Conservation (phyloP, 2,113 vertebrate genomes). For the Microcebus tavaratra region DNA sequence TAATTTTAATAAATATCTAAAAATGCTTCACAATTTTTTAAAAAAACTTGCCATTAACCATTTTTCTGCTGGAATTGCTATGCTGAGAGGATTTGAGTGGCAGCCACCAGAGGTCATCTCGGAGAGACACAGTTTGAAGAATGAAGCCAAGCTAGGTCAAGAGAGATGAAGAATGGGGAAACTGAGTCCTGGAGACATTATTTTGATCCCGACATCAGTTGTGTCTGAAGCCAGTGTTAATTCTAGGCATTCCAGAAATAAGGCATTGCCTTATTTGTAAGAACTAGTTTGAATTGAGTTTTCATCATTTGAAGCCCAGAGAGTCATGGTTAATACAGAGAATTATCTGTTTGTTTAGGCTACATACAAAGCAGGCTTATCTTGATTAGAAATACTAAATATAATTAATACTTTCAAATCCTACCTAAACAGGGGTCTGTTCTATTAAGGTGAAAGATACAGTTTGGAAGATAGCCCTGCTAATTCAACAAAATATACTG, state of each 20-base stretch:
- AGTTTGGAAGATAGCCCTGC: not conserved
- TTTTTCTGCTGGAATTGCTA: not conserved
- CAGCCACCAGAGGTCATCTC: not conserved
- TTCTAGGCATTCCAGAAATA: not conserved
- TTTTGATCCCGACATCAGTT: not conserved
- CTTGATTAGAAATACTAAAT: not conserved
- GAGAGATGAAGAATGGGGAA: not conserved
- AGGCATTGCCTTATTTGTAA: not conserved
- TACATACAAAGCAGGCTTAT: not conserved
- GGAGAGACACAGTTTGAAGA: not conserved
- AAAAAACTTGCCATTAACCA: not conserved
- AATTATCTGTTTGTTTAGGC: not conserved
- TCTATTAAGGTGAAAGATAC: not conserved
- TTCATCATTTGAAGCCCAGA: not conserved
- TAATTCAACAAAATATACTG: not conserved
- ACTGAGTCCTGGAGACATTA: not conserved
- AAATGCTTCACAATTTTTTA: too few relatives aligned
- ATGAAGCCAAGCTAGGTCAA: not conserved
- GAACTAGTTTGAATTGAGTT: not conserved
- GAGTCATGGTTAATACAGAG: not conserved
- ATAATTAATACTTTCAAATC: not conserved
- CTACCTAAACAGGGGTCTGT: not conserved
- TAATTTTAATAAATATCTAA: too few relatives aligned
- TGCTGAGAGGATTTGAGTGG: not conserved
- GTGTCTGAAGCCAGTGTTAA: not conserved